Evolutionary conservation across 2,797 vertebrate genomes (phyloP).

Genomic region (Halcyon chelicuti): DNA sequence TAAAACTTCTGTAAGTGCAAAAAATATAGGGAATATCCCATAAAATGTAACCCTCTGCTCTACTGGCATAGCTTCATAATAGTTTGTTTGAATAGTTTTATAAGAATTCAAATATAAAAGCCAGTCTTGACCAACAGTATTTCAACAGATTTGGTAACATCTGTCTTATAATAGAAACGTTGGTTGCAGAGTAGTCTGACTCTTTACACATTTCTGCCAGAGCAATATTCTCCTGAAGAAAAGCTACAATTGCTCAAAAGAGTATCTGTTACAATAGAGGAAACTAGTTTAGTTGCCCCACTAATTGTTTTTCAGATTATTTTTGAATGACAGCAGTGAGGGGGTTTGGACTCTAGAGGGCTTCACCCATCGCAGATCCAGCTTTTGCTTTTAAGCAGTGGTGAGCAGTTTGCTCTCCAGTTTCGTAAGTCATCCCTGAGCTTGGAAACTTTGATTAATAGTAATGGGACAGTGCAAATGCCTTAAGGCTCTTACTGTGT

Average conservation of each 20-base stretch:
- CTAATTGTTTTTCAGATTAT: background rate
- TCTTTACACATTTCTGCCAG: background rate
- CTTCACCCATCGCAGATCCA: background rate
- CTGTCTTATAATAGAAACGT: background rate
- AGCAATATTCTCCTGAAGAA: background rate
- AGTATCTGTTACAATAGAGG: background rate
- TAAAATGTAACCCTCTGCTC: background rate
- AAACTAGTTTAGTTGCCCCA: background rate
- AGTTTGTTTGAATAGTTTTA: background rate
- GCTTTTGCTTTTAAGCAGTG: background rate
- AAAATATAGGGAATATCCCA: background rate
- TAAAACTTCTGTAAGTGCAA: background rate
- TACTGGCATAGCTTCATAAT: background rate
- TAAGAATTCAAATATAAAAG: background rate
- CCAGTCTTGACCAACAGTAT: background rate
- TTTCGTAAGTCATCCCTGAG: background rate
- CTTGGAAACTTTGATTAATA: background rate
- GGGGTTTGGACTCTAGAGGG: slow-evolving; percentile 40
- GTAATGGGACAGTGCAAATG: background rate
- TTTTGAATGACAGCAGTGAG: background rate
- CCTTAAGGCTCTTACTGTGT: background rate
- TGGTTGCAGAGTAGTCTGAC: background rate
- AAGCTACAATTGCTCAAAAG: background rate
- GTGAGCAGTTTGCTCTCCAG: background rate
- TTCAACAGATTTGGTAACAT: background rate